These are phyloP conservation scores for Martes martes DNA, from an alignment of 2,113 vertebrate species.

Conservation along the genomic window DNA sequence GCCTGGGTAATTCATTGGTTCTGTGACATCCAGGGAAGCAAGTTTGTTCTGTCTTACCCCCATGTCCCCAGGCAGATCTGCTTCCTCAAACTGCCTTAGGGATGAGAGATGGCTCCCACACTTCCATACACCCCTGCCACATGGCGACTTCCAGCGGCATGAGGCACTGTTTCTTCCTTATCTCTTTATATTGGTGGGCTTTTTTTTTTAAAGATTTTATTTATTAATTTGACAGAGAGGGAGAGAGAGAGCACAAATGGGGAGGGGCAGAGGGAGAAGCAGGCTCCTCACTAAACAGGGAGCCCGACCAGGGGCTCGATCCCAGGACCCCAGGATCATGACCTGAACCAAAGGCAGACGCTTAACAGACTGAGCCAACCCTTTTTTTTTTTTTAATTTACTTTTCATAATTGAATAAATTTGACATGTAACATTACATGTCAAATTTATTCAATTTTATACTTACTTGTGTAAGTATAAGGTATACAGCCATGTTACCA, in stretches of 20 bases:
- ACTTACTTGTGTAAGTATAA: background rate
- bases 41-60: background rate
- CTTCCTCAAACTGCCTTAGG: background rate
- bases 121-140: rapidly evolving
- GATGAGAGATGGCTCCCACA: background rate
- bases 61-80: background rate
- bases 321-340: too few relatives aligned
- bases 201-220: too few relatives aligned
- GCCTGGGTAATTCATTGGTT: background rate
- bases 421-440: background rate
- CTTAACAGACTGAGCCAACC: too few relatives aligned
- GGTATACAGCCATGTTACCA: background rate
- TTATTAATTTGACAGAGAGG: too few relatives aligned
- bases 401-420: background rate
- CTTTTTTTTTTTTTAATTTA: background rate
- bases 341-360: too few relatives aligned
- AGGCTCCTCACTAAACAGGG: too few relatives aligned
- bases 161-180: background rate
- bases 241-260: too few relatives aligned
- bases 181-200: background rate
- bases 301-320: too few relatives aligned
- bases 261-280: too few relatives aligned
- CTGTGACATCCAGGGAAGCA: background rate
- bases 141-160: rapidly evolving
- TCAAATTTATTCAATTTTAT: too few relatives aligned